Conservation (phyloP, 2,113 vertebrate species). For the Rallus limicola region DNA sequence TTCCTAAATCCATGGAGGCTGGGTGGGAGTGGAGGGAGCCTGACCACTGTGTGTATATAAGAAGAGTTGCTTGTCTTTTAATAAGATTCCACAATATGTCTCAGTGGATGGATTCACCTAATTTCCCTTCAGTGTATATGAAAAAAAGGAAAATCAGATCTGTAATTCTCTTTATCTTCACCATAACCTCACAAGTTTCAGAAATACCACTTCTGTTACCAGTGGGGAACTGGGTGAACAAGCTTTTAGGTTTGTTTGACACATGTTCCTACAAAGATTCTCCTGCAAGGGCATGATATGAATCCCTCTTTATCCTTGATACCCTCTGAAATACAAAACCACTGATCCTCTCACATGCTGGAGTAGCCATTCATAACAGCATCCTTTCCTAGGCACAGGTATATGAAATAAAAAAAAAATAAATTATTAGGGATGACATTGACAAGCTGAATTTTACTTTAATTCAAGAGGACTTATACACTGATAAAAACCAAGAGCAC, state of each 20-base stretch:
- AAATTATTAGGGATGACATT: not conserved
- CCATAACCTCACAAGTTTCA: not conserved
- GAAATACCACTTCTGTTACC: not conserved
- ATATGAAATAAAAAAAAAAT: not conserved
- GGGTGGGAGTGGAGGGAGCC: not conserved
- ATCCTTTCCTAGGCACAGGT: not conserved
- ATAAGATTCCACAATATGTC: not conserved
- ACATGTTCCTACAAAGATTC: not conserved
- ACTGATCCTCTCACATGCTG: not conserved
- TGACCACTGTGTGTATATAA: not conserved
- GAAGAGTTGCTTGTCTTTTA: not conserved
- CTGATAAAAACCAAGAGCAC: not conserved
- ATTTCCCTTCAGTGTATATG: not conserved
- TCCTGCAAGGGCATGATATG: not conserved
- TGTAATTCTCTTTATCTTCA: not conserved
- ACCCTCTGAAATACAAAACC: not conserved
- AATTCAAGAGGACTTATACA: not conserved
- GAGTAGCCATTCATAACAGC: not conserved
- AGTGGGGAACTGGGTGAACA: not conserved
- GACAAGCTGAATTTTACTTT: not conserved
- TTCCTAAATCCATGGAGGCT: not conserved
- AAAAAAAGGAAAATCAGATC: not conserved
- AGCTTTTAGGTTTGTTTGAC: not conserved
- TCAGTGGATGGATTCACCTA: not conserved
- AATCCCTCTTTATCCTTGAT: not conserved